Conservation (phyloP, 2,888 invertebrate genomes). For the Charanyca ferruginea region DNA sequence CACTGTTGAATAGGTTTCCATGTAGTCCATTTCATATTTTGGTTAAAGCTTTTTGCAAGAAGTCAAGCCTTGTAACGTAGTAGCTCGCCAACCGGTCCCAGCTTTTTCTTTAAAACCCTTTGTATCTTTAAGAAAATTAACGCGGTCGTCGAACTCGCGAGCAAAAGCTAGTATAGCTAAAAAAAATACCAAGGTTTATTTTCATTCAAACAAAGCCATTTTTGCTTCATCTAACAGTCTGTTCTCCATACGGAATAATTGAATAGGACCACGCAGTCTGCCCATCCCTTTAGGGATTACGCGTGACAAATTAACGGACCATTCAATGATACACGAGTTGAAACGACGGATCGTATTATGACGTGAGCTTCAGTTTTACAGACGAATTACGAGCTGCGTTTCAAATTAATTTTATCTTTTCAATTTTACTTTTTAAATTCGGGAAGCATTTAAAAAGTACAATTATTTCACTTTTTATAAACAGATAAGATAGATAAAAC, state of each 20-base stretch:
- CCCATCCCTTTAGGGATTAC: constrained; percentile 45
- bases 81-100: too few species aligned
- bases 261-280: constrained; percentile 22
- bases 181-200: constrained; percentile 2
- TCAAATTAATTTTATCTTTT: constrained; percentile 41
- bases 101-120: too few species aligned
- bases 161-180: not conserved
- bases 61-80: too few species aligned
- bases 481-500: too few species aligned
- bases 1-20: too few species aligned
- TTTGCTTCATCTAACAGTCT: constrained; percentile 11
- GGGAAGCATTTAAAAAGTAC: too few species aligned
- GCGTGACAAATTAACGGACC: constrained; percentile 49
- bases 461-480: too few species aligned
- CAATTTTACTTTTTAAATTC: constrained; percentile 23
- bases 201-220: constrained; percentile 14
- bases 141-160: too few species aligned
- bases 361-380: constrained; percentile 16
- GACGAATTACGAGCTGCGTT: constrained; percentile 25
- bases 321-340: constrained; percentile 40
- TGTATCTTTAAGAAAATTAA: too few species aligned
- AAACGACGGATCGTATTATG: constrained; percentile 33
- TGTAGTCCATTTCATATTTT: too few species aligned
- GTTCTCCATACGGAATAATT: constrained; percentile 19
- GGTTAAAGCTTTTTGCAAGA: too few species aligned